Evolutionary conservation across 2,113 vertebrate genomes (phyloP), one percentile per base, ranked within the genome.

Genomic region (Amazona vittata): DNA sequence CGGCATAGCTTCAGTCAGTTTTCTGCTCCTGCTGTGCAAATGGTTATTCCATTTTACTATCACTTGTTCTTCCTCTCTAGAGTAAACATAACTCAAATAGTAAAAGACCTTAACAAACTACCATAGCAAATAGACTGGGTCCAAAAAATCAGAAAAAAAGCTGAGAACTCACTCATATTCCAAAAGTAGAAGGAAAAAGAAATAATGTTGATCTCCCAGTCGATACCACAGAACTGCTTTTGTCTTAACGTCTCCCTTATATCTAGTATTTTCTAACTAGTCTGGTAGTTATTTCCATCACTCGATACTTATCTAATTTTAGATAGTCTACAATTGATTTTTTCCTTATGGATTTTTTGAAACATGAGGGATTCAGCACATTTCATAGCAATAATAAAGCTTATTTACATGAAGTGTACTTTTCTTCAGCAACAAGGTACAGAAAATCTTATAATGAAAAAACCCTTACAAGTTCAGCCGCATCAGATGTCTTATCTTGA

Each of bases 271-370:
- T 49, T 91, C 49, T 41, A 79, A 91, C 7, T 68, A 50, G 47
- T 76, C 79, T 53, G 11, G 21, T 69, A 57, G 31, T 69, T 44
- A 93, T 96, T 95, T 96, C 67, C 70, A 76, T 83, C 70, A 69
- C n/a, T 96, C 84, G 59, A 93, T 93, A 73, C 22, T 91, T 83
- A 82, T 4, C 5, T 68, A 65, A 87, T 95, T 94, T 85, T 67
- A 65, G 9, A n/a, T 49, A 55, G 17, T 44, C 43, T 64, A 5
- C 46, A 94, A 47, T 5, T 93, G 52, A 4, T 76, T 93, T 82
- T 68, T 78, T 82, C 37, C 28, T 6, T 65, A 87, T 70, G 20
- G 43, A 84, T 91, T 71, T 92, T 93, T 85, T 89, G 12, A 87
- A 91, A 35, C 35, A 69, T 35, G 28, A 80, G 18, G 14, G 47